These are phyloP conservation scores for Sipha flava DNA, from an alignment of 1,140 invertebrate species.

Conservation along the genomic window DNA sequence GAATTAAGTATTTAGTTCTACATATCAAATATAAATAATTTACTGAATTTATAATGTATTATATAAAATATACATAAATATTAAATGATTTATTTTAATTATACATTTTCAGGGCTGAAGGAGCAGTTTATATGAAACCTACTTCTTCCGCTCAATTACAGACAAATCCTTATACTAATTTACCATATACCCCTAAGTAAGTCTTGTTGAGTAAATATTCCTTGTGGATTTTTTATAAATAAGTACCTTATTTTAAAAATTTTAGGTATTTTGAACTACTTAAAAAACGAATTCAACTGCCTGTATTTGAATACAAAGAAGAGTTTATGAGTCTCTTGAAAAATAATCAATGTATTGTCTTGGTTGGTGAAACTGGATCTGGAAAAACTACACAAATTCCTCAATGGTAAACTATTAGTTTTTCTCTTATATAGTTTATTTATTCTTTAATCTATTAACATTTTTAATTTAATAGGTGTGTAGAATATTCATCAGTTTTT, in stretches of 20 bases:
- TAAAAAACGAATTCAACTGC: slow-evolving; percentile 80
- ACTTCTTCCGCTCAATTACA: slow-evolving; percentile 16
- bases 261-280: slow-evolving; percentile 69
- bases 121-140: slow-evolving; percentile 10
- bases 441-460: neutral
- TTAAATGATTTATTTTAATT: neutral
- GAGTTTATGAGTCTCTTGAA: slow-evolving; percentile 90
- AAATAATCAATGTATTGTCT: slow-evolving; percentile 83
- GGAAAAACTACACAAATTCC: slow-evolving; percentile 96
- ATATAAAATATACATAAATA: neutral
- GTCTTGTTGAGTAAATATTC: too few species aligned
- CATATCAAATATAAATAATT: too few species aligned
- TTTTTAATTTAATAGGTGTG: slow-evolving; percentile 63
- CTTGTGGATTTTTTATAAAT: too few species aligned
- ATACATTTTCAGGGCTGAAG: neutral
- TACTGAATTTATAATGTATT: too few species aligned
- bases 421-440: neutral
- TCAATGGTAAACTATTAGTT: slow-evolving; percentile 50
- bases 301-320: slow-evolving; percentile 94
- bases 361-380: slow-evolving; percentile 93
- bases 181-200: slow-evolving; percentile 62
- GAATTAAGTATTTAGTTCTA: too few species aligned
- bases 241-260: slow-evolving; percentile 34
- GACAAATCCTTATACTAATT: slow-evolving; percentile 59
- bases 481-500: slow-evolving; percentile 70